A percentile compares a stretch with the other conserved stretches of the same genome.
Conservation (phyloP, 2,888 invertebrate genomes). For the Lymantria dispar region DNA sequence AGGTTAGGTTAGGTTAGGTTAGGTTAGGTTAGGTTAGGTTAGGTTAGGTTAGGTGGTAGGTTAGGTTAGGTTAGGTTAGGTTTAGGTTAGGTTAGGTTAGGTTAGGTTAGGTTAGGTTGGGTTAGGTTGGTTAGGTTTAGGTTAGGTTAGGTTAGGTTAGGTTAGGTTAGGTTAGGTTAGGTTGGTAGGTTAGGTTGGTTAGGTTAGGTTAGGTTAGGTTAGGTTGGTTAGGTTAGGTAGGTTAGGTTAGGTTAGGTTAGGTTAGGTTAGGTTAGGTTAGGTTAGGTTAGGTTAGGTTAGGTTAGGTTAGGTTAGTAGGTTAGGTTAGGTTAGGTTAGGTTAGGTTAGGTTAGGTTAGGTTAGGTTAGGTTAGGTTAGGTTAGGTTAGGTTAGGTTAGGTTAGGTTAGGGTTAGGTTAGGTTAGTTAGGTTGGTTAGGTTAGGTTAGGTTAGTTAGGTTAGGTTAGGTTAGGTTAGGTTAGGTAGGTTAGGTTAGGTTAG, state of each 20-base stretch:
- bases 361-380: conserved; percentile 23
- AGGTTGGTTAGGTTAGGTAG: conserved; percentile 5
- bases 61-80: conserved; percentile 6
- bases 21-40: conserved; percentile 26
- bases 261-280: conserved; percentile 15
- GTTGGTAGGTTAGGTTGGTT: too few species aligned
- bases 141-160: conserved; percentile 18
- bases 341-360: conserved; percentile 15
- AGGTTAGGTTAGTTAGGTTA: conserved; percentile 28
- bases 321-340: conserved; percentile 13
- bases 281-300: conserved; percentile 14
- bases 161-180: conserved; percentile 12
- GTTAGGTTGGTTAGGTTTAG: conserved; percentile 18
- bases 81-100: conserved; percentile 5
- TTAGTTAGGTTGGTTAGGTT: conserved; percentile 30
- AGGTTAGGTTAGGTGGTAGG: conserved; percentile 15
- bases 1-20: conserved; percentile 23
- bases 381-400: conserved; percentile 15
- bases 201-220: conserved; percentile 13
- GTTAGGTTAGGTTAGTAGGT: too few species aligned
- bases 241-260: conserved; percentile 9
- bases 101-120: conserved; percentile 14
- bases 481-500: conserved; percentile 21
- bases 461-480: conserved; percentile 22
- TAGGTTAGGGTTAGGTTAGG: conserved; percentile 15